Evolutionary conservation across 2,888 invertebrate genomes (phyloP).

Genomic region (Pecten maximus): DNA sequence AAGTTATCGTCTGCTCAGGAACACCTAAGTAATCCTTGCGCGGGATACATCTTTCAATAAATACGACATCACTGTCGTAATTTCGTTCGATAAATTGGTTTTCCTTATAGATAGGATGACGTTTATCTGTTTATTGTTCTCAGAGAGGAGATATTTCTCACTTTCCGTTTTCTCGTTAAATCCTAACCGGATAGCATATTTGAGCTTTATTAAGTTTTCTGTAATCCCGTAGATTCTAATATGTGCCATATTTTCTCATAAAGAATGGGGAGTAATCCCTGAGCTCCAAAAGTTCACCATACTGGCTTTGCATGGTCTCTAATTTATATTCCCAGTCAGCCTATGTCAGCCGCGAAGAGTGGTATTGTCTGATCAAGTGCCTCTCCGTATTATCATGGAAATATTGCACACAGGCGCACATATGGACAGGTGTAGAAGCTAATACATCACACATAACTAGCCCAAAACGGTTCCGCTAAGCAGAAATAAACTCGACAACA

Average conservation of each 20-base stretch:
- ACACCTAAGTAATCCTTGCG: background rate
- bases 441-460: background rate
- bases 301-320: background rate
- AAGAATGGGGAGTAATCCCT: slow-evolving; percentile 37
- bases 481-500: slow-evolving; percentile 15
- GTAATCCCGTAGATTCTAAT: slow-evolving; percentile 38
- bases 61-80: slow-evolving; percentile 13
- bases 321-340: background rate
- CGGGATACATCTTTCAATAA: slow-evolving; percentile 18
- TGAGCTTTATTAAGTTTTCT: slow-evolving; percentile 40
- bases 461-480: background rate
- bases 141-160: slow-evolving; percentile 18
- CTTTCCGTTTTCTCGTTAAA: slow-evolving; percentile 10
- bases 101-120: slow-evolving; percentile 19
- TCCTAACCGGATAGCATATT: slow-evolving; percentile 26
- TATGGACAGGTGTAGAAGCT: slow-evolving; percentile 26
- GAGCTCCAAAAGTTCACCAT: slow-evolving; percentile 20
- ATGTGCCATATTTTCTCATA: slow-evolving; percentile 44
- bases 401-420: background rate
- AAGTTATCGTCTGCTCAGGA: background rate
- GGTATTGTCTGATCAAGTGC: slow-evolving; percentile 1
- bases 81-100: slow-evolving; percentile 31
- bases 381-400: background rate
- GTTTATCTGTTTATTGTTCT: slow-evolving; percentile 15
- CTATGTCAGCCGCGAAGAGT: slow-evolving; percentile 31